phyloP scores from a whole-genome alignment of 1,140 invertebrate genomes.

The Drosophila chauvacae region DNA sequence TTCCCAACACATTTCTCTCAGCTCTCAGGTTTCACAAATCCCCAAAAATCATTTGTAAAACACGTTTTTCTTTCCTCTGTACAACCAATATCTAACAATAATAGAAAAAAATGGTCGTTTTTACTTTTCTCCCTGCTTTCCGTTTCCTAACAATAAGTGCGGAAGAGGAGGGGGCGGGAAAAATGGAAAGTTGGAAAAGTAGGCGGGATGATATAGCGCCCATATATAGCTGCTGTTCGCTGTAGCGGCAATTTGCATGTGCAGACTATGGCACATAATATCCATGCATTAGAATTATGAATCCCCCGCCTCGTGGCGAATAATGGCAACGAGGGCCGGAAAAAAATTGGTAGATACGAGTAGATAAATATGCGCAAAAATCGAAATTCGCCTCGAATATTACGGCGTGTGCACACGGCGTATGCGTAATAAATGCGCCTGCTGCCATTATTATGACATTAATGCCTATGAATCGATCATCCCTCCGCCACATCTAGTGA shows the following conservation, averaged over 20 bases:
- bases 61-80: neutral
- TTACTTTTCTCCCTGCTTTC: conserved; percentile 55
- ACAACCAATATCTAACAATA: conserved; percentile 74
- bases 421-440: conserved; percentile 74
- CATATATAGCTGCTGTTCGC: conserved; percentile 36
- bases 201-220: conserved; percentile 23
- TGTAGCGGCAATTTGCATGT: conserved; percentile 72
- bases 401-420: conserved; percentile 63
- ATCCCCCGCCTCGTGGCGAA: conserved; percentile 31
- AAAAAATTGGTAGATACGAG: conserved; percentile 23
- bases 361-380: conserved; percentile 66
- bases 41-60: neutral
- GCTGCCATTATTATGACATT: conserved; percentile 71
- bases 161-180: neutral
- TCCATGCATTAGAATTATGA: conserved; percentile 80
- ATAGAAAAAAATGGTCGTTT: conserved; percentile 66
- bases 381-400: conserved; percentile 46
- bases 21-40: neutral
- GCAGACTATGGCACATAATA: conserved; percentile 74
- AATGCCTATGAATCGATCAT: conserved; percentile 69
- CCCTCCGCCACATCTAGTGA: neutral
- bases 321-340: conserved; percentile 57
- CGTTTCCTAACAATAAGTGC: conserved; percentile 71
- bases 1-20: neutral
- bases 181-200: conserved; percentile 12